phyloP scores from a whole-genome alignment of 2,888 invertebrate genomes.

The Malthinus flaveolus region DNA sequence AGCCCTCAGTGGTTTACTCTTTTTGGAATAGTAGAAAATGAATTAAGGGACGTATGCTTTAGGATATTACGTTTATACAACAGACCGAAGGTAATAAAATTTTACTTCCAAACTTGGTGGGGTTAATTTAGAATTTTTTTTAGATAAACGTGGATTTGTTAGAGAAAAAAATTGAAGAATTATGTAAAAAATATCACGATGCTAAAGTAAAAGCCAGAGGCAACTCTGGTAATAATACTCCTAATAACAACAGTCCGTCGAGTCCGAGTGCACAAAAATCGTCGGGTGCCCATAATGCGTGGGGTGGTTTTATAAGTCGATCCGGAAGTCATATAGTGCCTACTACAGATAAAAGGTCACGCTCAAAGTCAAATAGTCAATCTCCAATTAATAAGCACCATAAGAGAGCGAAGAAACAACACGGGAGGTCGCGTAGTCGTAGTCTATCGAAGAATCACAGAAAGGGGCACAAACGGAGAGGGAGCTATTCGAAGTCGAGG shows the following conservation, averaged over 20 bases:
- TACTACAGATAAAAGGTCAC: conserved; percentile 47
- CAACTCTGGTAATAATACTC: conserved; percentile 58
- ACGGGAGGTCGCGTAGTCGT: conserved; percentile 46
- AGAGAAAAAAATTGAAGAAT: conserved; percentile 74
- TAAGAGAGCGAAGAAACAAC: conserved; percentile 49
- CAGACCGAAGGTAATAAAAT: conserved; percentile 70
- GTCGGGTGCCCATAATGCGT: conserved; percentile 65
- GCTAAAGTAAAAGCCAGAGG: conserved; percentile 61
- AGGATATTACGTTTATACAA: conserved; percentile 84
- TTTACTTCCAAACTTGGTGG: background rate
- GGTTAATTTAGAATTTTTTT: conserved; percentile 25
- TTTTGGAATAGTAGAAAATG: conserved; percentile 81
- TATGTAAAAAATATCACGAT: conserved; percentile 72
- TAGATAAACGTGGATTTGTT: conserved; percentile 72
- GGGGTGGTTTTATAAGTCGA: conserved; percentile 66
- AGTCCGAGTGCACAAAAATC: conserved; percentile 58
- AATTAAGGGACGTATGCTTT: conserved; percentile 81
- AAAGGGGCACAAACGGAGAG: conserved; percentile 49
- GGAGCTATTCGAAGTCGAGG: conserved; percentile 51
- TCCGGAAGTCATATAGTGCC: conserved; percentile 54
- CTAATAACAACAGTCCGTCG: conserved; percentile 52
- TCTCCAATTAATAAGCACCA: conserved; percentile 49
- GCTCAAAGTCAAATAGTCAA: conserved; percentile 48
- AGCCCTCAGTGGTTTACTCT: conserved; percentile 88
- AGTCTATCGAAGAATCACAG: conserved; percentile 47